Conservation (phyloP, 2,888 invertebrate genomes). For the Slavum lentiscoides region DNA sequence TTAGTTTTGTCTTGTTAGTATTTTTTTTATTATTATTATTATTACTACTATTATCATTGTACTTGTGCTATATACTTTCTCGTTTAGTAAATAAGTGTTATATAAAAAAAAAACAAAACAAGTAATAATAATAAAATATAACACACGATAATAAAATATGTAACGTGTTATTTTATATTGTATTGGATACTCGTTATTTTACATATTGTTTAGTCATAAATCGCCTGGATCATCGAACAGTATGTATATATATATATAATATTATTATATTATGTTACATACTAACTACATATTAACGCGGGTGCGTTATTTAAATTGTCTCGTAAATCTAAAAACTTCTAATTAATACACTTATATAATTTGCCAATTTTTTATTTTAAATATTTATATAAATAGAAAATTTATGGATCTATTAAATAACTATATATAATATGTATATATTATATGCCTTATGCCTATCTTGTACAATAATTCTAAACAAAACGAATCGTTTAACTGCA, state of each 20-base stretch:
- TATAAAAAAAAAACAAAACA: neutral
- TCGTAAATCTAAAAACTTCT: neutral
- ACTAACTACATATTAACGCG: neutral
- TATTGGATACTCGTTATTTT: neutral
- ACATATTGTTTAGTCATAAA: slow-evolving; percentile 13
- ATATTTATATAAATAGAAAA: slow-evolving; percentile 26
- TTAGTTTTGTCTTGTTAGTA: slow-evolving; percentile 48
- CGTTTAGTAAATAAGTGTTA: slow-evolving; percentile 1
- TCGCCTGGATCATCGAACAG: slow-evolving; percentile 17
- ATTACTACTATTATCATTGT: slow-evolving; percentile 24
- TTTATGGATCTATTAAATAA: slow-evolving; percentile 23
- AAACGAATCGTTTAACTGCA: no score
- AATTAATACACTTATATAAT: slow-evolving; percentile 10
- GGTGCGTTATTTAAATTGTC: slow-evolving; percentile 15
- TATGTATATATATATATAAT: neutral
- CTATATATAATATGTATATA: neutral
- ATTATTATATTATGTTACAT: neutral
- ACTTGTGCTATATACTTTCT: slow-evolving; percentile 9
- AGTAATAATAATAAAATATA: slow-evolving; percentile 9
- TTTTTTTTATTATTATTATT: slow-evolving; percentile 42
- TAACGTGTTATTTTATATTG: neutral
- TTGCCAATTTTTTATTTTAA: slow-evolving; percentile 18
- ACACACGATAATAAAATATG: neutral
- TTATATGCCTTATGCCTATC: slow-evolving; percentile 9
- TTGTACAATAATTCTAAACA: slow-evolving; percentile 8